Percentiles rank a stretch among this genome's conserved stretches.
Conservation (phyloP, 2,888 invertebrate genomes). For the Torymus aiolomorphi region DNA sequence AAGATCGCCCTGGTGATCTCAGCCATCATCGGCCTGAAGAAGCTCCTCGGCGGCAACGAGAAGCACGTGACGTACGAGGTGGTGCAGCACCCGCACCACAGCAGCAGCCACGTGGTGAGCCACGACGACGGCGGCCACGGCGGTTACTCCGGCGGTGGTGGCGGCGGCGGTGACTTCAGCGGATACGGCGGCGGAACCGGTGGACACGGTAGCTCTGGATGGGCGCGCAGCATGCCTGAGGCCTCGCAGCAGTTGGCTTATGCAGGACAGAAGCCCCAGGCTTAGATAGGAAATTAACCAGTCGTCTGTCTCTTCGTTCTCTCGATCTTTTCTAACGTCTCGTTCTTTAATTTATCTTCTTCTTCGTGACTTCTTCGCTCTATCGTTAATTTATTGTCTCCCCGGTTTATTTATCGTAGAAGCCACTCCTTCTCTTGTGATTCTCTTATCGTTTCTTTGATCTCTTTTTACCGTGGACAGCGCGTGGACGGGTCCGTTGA, state of each 20-base stretch:
- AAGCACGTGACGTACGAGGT: constrained; percentile 93
- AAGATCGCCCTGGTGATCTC: constrained; percentile 90
- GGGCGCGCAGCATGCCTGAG: constrained; percentile 81
- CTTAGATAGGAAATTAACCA: not conserved
- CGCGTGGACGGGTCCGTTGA: no score
- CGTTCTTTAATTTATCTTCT: not conserved
- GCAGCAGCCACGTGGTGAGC: constrained; percentile 82
- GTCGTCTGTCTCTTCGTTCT: not conserved
- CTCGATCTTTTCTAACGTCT: not conserved
- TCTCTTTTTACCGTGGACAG: not conserved
- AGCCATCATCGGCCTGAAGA: constrained; percentile 89
- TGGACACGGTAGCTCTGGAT: constrained; percentile 76
- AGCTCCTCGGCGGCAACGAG: constrained; percentile 84
- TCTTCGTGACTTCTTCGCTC: not conserved
- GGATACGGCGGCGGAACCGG: constrained; percentile 76
- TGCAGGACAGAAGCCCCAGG: constrained; percentile 83
- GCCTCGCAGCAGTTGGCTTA: constrained; percentile 88
- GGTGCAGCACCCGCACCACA: constrained; percentile 89
- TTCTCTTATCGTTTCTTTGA: constrained; percentile 2
- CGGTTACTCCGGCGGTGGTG: constrained; percentile 77
- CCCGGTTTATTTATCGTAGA: constrained; percentile 1
- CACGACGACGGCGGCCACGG: constrained; percentile 81
- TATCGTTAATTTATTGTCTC: constrained; percentile 31
- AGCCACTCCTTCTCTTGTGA: not conserved
- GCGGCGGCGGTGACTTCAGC: constrained; percentile 80